Evolutionary conservation across 1,140 invertebrate species (phyloP).

Genomic region (Orussus abietinus): DNA sequence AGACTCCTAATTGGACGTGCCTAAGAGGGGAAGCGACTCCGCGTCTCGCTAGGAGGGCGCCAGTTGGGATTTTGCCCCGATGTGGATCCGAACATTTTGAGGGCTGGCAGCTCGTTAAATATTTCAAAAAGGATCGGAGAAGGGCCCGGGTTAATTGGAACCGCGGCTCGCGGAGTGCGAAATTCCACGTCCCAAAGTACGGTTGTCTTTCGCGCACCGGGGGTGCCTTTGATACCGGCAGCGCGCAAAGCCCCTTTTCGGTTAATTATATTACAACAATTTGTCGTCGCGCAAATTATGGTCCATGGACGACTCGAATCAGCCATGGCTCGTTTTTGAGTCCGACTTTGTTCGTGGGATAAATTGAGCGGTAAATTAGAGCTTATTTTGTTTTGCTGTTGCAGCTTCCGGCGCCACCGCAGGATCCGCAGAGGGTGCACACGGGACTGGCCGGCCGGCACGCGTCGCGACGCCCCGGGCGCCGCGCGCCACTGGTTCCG

Average conservation of each 20-base stretch:
- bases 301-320: background rate
- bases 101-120: no score
- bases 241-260: slow-evolving; percentile 7
- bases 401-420: slow-evolving; percentile 33
- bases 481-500: slow-evolving; percentile 1
- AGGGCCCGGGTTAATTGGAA: no score
- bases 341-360: slow-evolving; percentile 1
- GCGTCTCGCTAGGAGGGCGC: no score
- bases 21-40: no score
- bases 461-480: slow-evolving; percentile 11
- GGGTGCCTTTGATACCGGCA: slow-evolving; percentile 18
- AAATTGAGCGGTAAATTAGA: background rate
- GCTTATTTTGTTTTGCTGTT: slow-evolving; percentile 23
- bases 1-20: no score
- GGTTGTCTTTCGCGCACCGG: no score
- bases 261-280: background rate
- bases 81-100: no score
- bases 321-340: background rate
- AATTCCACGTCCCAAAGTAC: no score
- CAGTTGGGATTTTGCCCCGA: no score
- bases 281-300: background rate
- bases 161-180: no score
- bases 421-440: slow-evolving; percentile 20
- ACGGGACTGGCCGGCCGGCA: slow-evolving; percentile 25
- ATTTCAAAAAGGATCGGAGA: no score